Evolutionary conservation across 2,888 invertebrate genomes (phyloP).

Genomic region (Lissonota sp.): DNA sequence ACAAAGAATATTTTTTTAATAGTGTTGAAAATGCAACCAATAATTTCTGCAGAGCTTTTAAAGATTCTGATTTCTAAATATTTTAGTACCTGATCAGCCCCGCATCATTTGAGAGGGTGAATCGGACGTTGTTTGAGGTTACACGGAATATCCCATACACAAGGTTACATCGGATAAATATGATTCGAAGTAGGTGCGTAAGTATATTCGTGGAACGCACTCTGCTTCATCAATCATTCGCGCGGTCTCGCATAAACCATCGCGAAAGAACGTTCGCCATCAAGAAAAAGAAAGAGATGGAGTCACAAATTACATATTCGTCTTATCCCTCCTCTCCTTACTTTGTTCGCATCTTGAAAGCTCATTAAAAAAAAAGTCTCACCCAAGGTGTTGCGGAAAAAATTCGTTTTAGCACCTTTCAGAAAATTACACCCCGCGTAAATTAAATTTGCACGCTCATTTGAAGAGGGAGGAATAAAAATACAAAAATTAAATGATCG

Average conservation of each 20-base stretch:
- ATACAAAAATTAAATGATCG: no score
- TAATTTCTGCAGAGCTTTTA: no score
- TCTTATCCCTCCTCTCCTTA: constrained; percentile 59
- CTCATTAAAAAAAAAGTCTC: constrained; percentile 34
- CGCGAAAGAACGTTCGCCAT: constrained; percentile 22
- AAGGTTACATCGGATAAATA: no score
- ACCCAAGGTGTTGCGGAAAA: constrained; percentile 38
- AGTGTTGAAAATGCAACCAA: no score
- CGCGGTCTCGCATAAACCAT: constrained; percentile 51
- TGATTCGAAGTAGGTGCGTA: constrained; percentile 73
- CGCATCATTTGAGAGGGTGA: no score
- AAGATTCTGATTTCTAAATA: no score
- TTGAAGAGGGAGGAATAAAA: no score
- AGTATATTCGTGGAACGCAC: constrained; percentile 73
- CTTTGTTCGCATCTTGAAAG: constrained; percentile 34
- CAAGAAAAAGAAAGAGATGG: constrained; percentile 53
- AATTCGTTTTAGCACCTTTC: constrained; percentile 58
- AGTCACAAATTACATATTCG: constrained; percentile 76
- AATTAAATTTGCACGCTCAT: no score
- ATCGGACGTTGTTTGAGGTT: no score
- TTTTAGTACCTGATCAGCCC: no score
- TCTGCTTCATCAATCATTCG: constrained; percentile 80
- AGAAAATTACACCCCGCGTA: constrained; percentile 35
- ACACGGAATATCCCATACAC: no score
- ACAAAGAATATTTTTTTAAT: no score